Evolutionary conservation across 37 sponge, comb jelly and placozoan genomes (phyloP).

Genomic region (Agelas oroides): DNA sequence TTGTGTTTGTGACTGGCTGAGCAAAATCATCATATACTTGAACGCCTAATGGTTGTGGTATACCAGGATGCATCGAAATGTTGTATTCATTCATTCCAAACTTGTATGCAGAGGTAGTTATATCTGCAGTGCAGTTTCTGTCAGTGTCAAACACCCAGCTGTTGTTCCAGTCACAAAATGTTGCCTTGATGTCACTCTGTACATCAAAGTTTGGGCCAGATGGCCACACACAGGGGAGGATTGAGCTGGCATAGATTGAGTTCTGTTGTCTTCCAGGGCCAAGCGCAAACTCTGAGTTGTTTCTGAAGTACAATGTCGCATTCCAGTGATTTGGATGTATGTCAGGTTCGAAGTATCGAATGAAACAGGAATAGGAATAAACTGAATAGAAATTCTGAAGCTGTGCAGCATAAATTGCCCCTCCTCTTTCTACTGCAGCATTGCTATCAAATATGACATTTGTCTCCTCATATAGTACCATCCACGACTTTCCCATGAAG

Average conservation of each 20-base stretch:
- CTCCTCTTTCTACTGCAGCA: constrained; percentile 31
- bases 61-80: constrained; percentile 2
- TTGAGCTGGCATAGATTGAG: constrained; percentile 65
- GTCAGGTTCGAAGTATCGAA: constrained; percentile 21
- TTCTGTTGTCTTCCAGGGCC: not conserved
- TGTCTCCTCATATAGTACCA: not conserved
- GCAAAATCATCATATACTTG: constrained; percentile 23
- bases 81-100: not conserved
- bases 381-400: constrained; percentile 26
- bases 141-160: constrained; percentile 20
- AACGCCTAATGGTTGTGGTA: not conserved
- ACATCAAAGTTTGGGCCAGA: not conserved
- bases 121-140: constrained; percentile 6
- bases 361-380: constrained; percentile 59
- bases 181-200: not conserved
- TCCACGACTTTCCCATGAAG: constrained; percentile 9
- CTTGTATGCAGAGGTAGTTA: not conserved
- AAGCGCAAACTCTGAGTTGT: constrained; percentile 30
- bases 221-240: constrained; percentile 67
- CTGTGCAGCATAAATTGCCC: constrained; percentile 35
- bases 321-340: constrained; percentile 31
- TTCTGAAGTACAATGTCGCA: constrained; percentile 24
- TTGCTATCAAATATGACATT: constrained; percentile 16
- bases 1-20: constrained; percentile 17
- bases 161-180: constrained; percentile 45